Evolutionary conservation across 2,888 invertebrate species (phyloP).

Genomic region (Pelosia muscerda): DNA sequence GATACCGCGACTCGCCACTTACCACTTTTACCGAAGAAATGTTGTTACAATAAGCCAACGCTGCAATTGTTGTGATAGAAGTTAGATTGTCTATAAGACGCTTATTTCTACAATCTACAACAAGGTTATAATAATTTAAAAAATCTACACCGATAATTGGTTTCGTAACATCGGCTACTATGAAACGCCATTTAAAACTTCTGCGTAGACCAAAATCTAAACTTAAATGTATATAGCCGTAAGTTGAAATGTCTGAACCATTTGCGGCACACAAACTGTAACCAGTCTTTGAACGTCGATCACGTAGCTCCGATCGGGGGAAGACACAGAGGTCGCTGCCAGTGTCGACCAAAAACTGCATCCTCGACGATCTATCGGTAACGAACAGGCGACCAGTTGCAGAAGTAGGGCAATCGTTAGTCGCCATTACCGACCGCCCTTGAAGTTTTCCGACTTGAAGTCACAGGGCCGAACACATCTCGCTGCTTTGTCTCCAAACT

Average conservation of each 20-base stretch:
- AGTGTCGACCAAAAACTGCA: slow-evolving; percentile 18
- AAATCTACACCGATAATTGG: slow-evolving; percentile 23
- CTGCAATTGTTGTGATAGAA: too few species aligned
- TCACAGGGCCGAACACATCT: slow-evolving; percentile 20
- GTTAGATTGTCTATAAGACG: too few species aligned
- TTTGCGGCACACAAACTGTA: slow-evolving; percentile 18
- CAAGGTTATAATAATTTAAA: not conserved
- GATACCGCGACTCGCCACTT: too few species aligned
- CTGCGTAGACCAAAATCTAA: slow-evolving; percentile 17
- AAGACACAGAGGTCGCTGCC: slow-evolving; percentile 23
- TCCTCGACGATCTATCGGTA: slow-evolving; percentile 15
- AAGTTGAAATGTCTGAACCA: slow-evolving; percentile 13
- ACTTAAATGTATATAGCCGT: slow-evolving; percentile 5
- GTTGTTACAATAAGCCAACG: too few species aligned
- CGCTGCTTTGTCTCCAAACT: slow-evolving; percentile 15
- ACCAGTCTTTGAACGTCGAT: slow-evolving; percentile 9
- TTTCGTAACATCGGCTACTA: not conserved
- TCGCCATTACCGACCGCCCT: slow-evolving; percentile 24
- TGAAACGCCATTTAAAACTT: not conserved
- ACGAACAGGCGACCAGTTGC: slow-evolving; percentile 22
- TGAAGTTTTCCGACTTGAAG: slow-evolving; percentile 18
- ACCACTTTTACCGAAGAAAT: too few species aligned
- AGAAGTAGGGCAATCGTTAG: slow-evolving; percentile 15
- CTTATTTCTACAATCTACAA: too few species aligned
- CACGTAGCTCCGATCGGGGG: slow-evolving; percentile 13